These are phyloP conservation scores for Isichthys henryi DNA, from an alignment of 2,113 vertebrate species.

Conservation along the genomic window DNA sequence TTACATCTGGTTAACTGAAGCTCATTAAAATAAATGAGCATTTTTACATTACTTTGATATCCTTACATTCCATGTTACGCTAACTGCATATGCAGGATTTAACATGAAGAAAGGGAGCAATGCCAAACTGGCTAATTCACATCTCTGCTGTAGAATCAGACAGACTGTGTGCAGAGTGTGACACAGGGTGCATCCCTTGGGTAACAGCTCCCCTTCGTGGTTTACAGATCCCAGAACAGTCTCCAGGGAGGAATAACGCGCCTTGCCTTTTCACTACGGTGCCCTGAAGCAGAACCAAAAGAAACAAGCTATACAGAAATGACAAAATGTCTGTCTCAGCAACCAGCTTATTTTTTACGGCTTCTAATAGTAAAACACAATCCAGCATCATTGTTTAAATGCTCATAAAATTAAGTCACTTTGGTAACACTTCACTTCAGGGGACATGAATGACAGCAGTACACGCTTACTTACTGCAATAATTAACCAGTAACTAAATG, in stretches of 20 bases:
- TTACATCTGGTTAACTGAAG: not conserved
- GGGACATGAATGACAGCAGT: too few species aligned
- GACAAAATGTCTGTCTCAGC: not conserved
- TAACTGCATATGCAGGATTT: not conserved
- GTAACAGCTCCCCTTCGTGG: conserved; percentile 7
- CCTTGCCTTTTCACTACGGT: not conserved
- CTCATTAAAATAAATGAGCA: not conserved
- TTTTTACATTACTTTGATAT: not conserved
- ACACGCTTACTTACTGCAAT: too few species aligned
- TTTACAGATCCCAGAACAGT: not conserved
- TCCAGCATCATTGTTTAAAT: not conserved
- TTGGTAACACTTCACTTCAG: too few species aligned
- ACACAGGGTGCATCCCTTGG: not conserved
- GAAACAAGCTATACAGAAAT: not conserved
- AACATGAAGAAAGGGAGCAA: not conserved
- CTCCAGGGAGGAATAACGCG: not conserved
- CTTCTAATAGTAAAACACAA: not conserved
- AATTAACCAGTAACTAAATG: too few species aligned
- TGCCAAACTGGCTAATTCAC: not conserved
- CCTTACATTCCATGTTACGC: not conserved
- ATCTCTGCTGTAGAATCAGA: not conserved
- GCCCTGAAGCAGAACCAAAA: not conserved
- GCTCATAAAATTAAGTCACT: not conserved
- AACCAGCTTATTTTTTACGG: not conserved
- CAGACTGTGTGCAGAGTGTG: not conserved